Evolutionary conservation across 2,888 invertebrate genomes (phyloP).

Genomic region (Phania funesta): DNA sequence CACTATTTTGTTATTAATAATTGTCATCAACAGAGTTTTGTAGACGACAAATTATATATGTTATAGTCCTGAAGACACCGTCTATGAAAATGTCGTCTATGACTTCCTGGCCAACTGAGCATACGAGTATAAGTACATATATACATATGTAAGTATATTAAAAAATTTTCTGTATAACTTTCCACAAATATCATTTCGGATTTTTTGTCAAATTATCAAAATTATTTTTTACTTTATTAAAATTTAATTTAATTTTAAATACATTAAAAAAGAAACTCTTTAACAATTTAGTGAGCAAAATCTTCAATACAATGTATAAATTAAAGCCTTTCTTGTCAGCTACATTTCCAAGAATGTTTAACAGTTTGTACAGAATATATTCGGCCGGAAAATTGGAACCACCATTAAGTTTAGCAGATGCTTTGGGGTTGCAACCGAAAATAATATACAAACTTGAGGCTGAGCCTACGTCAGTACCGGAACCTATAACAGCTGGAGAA

Average conservation of each 20-base stretch:
- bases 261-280: background rate
- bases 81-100: no score
- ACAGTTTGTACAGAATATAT: slow-evolving; percentile 10
- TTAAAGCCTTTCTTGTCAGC: background rate
- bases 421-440: background rate
- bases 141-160: background rate
- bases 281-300: background rate
- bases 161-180: background rate
- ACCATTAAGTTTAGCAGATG: background rate
- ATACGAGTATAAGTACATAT: background rate
- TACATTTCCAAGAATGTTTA: background rate
- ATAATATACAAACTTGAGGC: no score
- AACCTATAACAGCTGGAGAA: no score
- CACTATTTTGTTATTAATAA: no score
- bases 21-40: no score
- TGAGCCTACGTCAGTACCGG: no score
- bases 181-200: background rate
- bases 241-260: background rate
- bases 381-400: background rate
- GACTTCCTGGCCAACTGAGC: no score
- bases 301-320: slow-evolving; percentile 18
- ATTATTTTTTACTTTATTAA: background rate
- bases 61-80: no score
- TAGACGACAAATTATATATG: no score
- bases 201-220: slow-evolving; percentile 18